Evolutionary conservation across 2,888 invertebrate genomes (phyloP), one percentile per base, ranked within the genome.

Genomic region (Mimachlamys varia): DNA sequence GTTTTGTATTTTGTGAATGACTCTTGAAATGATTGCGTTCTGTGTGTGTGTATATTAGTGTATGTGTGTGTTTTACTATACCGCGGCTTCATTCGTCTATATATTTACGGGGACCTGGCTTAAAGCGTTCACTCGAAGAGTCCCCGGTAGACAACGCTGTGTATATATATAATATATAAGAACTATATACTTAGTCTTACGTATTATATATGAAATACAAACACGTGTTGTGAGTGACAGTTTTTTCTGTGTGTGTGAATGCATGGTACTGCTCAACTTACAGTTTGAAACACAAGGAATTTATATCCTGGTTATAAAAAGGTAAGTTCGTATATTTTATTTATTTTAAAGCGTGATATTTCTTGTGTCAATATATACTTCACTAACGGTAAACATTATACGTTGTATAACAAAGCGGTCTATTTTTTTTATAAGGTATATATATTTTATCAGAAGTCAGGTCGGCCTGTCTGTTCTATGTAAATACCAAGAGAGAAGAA

Each of bases 1-100:
- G 76, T 76, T 76, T 76, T 76, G 76, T 76, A 76, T 76, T n/a
- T 76, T 76, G 76, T 76, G 76, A 76, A 76, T 76, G 76, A 76
- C 76, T 76, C 33, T 22, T 4, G 76, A 76, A 76, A 33, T 76
- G 76, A 76, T 76, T 76, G 27, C 27, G 33, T 76, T 76, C 76
- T 33, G 33, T 33, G 76, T 76, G 27, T 27, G 58, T 58, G 58
- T 58, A 58, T 33, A 10, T 33, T 27, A 33, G 27, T 27, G 58
- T 58, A n/a, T 58, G n/a, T 53, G 53, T 53, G 62, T 62, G 62
- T 76, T 76, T 76, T 76, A 76, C 76, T 76, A 76, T 76, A 33
- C 10, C 76, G 33, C 12, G 76, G 33, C 13, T 33, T 22, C 76
- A n/a, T n/a, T 10, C 7, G 76, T 76, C 27, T 76, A 76, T 76